Conservation (phyloP, 1,140 invertebrate species). For the Chlorops oryzae region DNA sequence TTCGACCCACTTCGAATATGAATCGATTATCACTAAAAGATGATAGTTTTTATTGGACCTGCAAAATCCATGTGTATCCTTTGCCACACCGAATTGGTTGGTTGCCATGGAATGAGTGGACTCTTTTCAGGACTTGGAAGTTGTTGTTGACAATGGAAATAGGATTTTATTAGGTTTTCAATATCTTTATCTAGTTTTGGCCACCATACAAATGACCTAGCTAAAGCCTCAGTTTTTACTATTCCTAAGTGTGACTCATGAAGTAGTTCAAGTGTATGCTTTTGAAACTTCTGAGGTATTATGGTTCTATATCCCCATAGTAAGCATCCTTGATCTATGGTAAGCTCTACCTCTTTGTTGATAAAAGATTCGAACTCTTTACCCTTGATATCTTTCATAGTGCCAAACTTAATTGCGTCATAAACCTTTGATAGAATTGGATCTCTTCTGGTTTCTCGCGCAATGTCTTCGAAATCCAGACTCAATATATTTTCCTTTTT, state of each 20-base stretch:
- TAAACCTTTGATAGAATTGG: constrained; percentile 13
- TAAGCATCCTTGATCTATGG: constrained; percentile 21
- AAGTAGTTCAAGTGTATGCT: neutral
- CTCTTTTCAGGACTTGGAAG: constrained; percentile 9
- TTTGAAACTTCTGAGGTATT: constrained; percentile 12
- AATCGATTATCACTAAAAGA: constrained; percentile 3
- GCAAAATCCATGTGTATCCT: constrained; percentile 7
- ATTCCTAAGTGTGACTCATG: constrained; percentile 10
- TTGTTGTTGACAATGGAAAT: constrained; percentile 3
- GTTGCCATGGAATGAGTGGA: constrained; percentile 12
- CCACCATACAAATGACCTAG: constrained; percentile 10
- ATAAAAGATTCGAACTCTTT: constrained; percentile 16
- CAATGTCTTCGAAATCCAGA: constrained; percentile 8
- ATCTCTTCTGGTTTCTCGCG: constrained; percentile 14
- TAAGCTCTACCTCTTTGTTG: constrained; percentile 19
- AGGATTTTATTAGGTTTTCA: constrained; percentile 8
- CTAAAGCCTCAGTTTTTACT: constrained; percentile 6
- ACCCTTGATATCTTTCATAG: neutral
- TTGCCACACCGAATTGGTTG: constrained; percentile 6
- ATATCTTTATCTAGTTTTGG: constrained; percentile 8
- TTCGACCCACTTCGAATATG: constrained; percentile 4
- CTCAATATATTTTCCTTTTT: constrained; percentile 3
- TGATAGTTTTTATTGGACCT: neutral
- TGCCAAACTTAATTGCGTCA: constrained; percentile 7
- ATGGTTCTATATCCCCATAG: constrained; percentile 13